Percentiles rank a stretch among this genome's conserved stretches.
Conservation (phyloP, 1,140 invertebrate species). For the Andricus grossulariae region DNA sequence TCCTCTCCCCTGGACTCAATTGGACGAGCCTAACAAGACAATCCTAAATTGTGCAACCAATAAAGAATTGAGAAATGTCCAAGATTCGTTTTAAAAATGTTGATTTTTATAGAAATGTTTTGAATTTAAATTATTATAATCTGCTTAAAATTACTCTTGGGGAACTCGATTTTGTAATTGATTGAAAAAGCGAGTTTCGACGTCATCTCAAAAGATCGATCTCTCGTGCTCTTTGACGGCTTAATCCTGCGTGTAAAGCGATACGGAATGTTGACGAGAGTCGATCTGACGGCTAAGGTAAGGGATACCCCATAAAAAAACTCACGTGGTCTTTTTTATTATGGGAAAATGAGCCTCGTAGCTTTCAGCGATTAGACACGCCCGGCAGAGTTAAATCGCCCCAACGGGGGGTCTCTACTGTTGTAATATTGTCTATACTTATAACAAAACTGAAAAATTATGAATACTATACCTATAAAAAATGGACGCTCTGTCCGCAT, state of each 20-base stretch:
- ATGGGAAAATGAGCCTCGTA: constrained; percentile 35
- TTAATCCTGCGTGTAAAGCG: constrained; percentile 23
- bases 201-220: constrained; percentile 12
- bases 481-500: neutral
- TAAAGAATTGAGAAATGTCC: no score
- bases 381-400: constrained; percentile 44
- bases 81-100: no score
- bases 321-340: constrained; percentile 39
- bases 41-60: no score
- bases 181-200: constrained; percentile 25
- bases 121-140: no score
- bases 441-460: neutral
- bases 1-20: no score
- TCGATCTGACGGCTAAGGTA: constrained; percentile 42
- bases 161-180: neutral
- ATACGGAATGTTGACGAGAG: constrained; percentile 39
- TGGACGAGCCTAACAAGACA: no score
- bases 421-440: constrained; percentile 1
- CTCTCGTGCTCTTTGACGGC: constrained; percentile 39
- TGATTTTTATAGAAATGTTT: no score
- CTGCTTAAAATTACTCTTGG: no score
- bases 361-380: constrained; percentile 45
- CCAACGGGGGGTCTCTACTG: constrained; percentile 11
- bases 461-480: neutral
- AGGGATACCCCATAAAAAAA: constrained; percentile 45